Evolutionary conservation across 2,113 vertebrate genomes (phyloP), one percentile per base, ranked within the genome.

Genomic region (Geothlypis trichas): DNA sequence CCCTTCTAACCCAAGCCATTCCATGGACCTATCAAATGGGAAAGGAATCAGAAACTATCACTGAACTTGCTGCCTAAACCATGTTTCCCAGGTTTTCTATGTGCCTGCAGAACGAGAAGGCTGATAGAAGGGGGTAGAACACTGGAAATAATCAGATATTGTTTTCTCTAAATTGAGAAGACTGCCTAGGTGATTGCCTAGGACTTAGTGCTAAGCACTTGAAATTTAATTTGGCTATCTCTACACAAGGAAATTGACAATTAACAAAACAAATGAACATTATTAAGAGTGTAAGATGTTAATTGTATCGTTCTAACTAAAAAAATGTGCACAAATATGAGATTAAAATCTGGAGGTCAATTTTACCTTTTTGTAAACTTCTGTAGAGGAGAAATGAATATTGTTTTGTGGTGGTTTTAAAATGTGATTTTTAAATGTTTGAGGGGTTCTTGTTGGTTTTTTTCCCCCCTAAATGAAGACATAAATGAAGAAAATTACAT

Each of bases 401-500:
- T 62, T 79, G 51, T 39, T 39, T 75, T 41, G 13, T 33, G 37
- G 24, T 55, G 35, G 13, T 42, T 93, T 81, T 61, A 79, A 62
- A 58, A 77, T 61, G 31, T 58, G 37, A 58, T 71, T 80, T 92
- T 74, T 62, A 72, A 58, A 69, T 71, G 21, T 72, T 84, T 41
- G 12, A 67, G 26, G 12, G 5, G 42, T 78, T 54, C 59, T 79
- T 66, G 18, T 81, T 76, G 19, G 21, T 24, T 44, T 52, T 1
- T 6, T 16, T 4, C 17, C 19, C 33, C 15, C 42, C 22, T 10
- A 67, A 77, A 59, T 39, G 42, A 84, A 79, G 69, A 85, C 74
- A 78, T 75, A 76, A 87, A 85, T 87, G 84, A 89, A 74, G 87
- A 91, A 72, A 57, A 85, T 72, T 82, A 82, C 87, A 93, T 95